Percentiles rank a stretch among this genome's conserved stretches.
Conservation (phyloP, 2,797 vertebrate species). For the Nyctalus aviator region DNA sequence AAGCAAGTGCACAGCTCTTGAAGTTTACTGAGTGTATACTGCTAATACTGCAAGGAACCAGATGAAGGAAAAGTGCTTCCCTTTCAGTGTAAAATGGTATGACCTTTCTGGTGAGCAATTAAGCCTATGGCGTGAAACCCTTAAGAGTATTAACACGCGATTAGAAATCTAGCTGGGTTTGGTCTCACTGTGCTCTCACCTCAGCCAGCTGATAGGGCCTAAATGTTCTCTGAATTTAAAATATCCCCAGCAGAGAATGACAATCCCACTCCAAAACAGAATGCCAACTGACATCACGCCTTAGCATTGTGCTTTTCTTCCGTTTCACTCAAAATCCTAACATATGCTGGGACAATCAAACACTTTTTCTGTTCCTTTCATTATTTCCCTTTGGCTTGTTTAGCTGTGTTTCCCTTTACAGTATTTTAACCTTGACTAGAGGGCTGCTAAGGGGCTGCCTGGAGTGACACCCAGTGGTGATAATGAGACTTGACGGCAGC, state of each 20-base stretch:
- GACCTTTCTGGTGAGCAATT: neutral
- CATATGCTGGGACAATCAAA: neutral
- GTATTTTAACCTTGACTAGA: slow-evolving; percentile 70
- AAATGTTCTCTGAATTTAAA: neutral
- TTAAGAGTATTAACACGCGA: neutral
- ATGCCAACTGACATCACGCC: neutral
- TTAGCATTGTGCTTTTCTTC: neutral
- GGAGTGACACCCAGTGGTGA: slow-evolving; percentile 81
- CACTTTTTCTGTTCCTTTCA: neutral
- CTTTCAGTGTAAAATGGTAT: neutral
- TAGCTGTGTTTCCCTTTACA: neutral
- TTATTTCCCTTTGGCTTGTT: slow-evolving; percentile 2
- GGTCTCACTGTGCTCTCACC: neutral
- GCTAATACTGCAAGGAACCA: neutral
- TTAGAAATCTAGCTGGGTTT: neutral
- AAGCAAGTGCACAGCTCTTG: neutral
- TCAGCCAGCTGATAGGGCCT: neutral
- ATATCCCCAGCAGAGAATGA: neutral
- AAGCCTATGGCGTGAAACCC: neutral
- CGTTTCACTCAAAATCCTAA: neutral
- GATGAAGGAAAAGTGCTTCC: neutral
- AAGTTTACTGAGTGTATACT: neutral
- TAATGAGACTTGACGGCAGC: slow-evolving; percentile 51
- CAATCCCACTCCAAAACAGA: neutral
- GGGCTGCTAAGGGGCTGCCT: slow-evolving; percentile 64